phyloP scores from a whole-genome alignment of 1,140 invertebrate species.

The Lethocerus indicus region DNA sequence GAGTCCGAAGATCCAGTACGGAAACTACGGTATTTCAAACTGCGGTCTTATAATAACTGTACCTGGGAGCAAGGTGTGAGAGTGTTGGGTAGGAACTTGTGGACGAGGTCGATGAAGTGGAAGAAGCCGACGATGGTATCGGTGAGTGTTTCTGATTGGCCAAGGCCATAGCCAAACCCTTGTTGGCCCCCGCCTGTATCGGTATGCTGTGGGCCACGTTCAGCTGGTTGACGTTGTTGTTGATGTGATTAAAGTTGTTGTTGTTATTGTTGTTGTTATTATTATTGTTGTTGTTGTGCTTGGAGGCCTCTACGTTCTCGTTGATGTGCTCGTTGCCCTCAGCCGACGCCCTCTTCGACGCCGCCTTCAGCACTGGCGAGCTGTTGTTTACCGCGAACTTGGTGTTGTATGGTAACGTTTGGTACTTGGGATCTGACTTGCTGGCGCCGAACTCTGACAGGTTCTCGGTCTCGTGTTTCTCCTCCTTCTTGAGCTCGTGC shows the following conservation, averaged over 20 bases:
- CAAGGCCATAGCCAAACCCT: conserved; percentile 39
- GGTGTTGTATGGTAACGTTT: conserved; percentile 71
- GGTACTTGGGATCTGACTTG: conserved; percentile 85
- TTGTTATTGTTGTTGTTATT: conserved; percentile 12
- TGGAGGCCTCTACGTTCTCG: conserved; percentile 6
- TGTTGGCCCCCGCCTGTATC: conserved; percentile 32
- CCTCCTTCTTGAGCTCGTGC: conserved; percentile 10
- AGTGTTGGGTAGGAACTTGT: conserved; percentile 14
- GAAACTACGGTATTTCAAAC: conserved; percentile 1
- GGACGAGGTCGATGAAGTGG: conserved; percentile 12
- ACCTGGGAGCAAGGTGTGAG: conserved; percentile 14
- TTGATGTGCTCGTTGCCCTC: conserved; percentile 15
- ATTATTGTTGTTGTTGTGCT: conserved; percentile 9
- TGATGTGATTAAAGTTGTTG: conserved; percentile 11
- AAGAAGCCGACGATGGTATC: conserved; percentile 9
- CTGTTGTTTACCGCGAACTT: too few relatives aligned
- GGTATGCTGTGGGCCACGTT: conserved; percentile 5
- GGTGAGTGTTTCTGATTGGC: conserved; percentile 13
- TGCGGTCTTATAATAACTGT: neutral
- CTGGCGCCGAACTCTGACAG: conserved; percentile 33
- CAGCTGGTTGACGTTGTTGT: too few relatives aligned
- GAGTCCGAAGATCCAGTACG: neutral
- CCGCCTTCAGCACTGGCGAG: conserved; percentile 14
- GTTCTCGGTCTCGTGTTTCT: conserved; percentile 15
- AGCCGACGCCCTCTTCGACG: conserved; percentile 10